A percentile compares a stretch with the other conserved stretches of the same genome.
These are phyloP conservation scores for Tiaroga cobitis DNA, from an alignment of 2,797 vertebrate genomes.

Conservation along the genomic window DNA sequence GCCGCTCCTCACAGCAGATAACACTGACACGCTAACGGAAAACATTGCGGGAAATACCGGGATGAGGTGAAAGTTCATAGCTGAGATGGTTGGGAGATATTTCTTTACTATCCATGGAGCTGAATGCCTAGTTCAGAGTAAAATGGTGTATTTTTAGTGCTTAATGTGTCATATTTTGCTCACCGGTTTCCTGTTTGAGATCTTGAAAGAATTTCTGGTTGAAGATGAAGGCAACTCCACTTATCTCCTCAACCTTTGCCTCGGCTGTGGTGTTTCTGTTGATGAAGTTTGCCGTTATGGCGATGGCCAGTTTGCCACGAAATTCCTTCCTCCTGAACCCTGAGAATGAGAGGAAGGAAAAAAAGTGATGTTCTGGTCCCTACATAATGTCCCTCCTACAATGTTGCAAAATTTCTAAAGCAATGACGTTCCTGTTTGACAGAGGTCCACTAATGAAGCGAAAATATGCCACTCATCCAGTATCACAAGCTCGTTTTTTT, in stretches of 20 bases:
- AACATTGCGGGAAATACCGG: background rate
- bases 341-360: constrained; percentile 60
- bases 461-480: constrained; percentile 57
- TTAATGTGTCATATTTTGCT: constrained; percentile 30
- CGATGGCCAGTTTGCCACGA: constrained; percentile 95
- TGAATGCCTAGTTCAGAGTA: background rate
- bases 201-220: constrained; percentile 99
- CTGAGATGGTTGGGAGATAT: background rate
- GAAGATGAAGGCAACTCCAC: constrained; percentile 98
- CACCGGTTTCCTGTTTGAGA: constrained; percentile 95
- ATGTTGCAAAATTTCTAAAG: background rate
- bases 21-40: background rate
- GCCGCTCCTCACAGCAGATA: constrained; percentile 26
- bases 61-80: constrained; percentile 2
- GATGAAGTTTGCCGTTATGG: constrained; percentile 97
- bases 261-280: constrained; percentile 97
- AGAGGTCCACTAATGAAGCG: constrained; percentile 54
- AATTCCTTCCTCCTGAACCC: constrained; percentile 97
- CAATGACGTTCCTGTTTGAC: background rate
- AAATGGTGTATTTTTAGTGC: background rate
- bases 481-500: constrained; percentile 68
- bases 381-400: background rate
- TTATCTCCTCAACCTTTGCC: constrained; percentile 98
- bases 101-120: background rate
- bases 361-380: background rate